Evolutionary conservation across 2,113 vertebrate genomes (phyloP), one percentile per base, ranked within the genome.

Genomic region (Python bivittatus): DNA sequence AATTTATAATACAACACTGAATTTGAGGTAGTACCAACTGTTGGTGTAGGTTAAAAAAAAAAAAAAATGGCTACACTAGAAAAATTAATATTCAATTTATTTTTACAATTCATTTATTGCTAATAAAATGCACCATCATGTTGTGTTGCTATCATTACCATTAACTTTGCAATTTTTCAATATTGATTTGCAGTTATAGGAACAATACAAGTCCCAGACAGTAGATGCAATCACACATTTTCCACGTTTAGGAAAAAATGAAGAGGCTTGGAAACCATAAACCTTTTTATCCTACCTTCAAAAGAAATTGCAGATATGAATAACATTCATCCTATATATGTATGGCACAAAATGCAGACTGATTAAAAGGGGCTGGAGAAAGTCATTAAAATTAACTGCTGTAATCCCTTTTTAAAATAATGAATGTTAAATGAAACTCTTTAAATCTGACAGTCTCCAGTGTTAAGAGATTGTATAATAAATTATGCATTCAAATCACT

Each of bases 401-500:
- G 0, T 9, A 91, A 93, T 93, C 29, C 64, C 68, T 91, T 96
- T 92, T 88, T 33, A 90, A 88, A 95, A 84, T 58, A 93, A 87
- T 12, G 29, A 91, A 68, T 88, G 48, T 54, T n/a, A 90, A 94
- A 93, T 1, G 52, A 91, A 86, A 85, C 42, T 48, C 15, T 94
- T 91, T 93, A 92, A 94, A 86, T 93, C 68, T 95, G 68, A 90
- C 58, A 93, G 72, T 38, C 53, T 72, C 84, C 13, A 88, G 8
- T 94, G 10, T 84, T 96, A 23, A 94, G 90, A 94, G 7, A 91
- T 29, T 22, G 38, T 95, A 96, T 94, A 88, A 88, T 95, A 95
- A 96, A 91, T 93, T 94, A 94, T 90, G 15, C 3, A 93, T 94
- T 94, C 68, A 96, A 94, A 95, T 96, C 29, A 89, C 10, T 94